phyloP scores from a whole-genome alignment of 53 echinoderm and acorn worm species.

The Arbacia lixula region DNA sequence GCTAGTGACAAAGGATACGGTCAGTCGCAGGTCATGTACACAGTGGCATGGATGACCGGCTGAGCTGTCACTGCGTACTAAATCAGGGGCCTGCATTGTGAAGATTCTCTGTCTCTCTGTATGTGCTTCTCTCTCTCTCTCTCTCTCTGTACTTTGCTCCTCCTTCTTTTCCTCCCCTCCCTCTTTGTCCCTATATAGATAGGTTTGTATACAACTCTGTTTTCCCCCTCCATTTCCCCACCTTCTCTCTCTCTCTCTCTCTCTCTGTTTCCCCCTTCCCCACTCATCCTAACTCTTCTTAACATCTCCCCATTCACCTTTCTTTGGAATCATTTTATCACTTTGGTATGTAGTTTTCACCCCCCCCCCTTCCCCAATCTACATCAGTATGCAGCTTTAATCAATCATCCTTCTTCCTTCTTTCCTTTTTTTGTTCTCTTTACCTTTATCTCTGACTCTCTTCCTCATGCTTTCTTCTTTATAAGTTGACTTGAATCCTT shows the following conservation, averaged over 20 bases:
- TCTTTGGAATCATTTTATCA: background rate
- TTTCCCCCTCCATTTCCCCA: background rate
- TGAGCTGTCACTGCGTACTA: background rate
- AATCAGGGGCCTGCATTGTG: background rate
- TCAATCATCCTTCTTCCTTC: background rate
- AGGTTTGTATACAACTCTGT: too few species aligned
- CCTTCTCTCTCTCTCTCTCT: background rate
- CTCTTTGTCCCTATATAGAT: too few species aligned
- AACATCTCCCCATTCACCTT: background rate
- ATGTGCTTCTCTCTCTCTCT: too few species aligned
- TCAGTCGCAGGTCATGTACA: constrained; percentile 35
- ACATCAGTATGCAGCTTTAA: too few species aligned
- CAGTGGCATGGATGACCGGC: constrained; percentile 40
- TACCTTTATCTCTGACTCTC: background rate
- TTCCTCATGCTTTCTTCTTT: background rate
- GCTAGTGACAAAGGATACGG: constrained; percentile 18
- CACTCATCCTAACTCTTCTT: background rate
- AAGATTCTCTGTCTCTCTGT: background rate
- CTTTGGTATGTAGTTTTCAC: background rate
- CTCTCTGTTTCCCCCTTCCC: background rate
- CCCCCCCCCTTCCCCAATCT: background rate
- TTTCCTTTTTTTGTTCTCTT: background rate
- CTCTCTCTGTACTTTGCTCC: background rate
- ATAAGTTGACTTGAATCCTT: too few species aligned
- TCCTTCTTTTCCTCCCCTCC: background rate